A percentile compares a stretch with the other conserved stretches of the same genome.
These are phyloP conservation scores for Tenebrosternarchus preto DNA, from an alignment of 2,113 vertebrate genomes.

Conservation along the genomic window DNA sequence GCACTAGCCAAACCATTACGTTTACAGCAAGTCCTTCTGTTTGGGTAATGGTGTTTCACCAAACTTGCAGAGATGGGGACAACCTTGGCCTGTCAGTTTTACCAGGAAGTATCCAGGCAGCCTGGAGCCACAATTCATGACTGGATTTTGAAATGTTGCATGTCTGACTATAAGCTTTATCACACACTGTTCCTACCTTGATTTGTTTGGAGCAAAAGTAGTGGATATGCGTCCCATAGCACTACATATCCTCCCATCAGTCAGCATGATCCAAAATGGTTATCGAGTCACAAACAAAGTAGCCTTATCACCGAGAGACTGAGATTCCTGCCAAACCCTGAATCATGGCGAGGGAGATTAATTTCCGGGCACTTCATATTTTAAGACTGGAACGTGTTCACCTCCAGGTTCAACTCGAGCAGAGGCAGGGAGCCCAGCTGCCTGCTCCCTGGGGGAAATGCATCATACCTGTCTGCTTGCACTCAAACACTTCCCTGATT, in stretches of 20 bases:
- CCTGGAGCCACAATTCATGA: not conserved
- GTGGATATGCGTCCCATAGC: not conserved
- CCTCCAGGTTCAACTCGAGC: slow-evolving; percentile 2
- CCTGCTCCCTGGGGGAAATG: not conserved
- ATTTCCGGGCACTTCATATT: not conserved
- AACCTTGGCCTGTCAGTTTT: not conserved
- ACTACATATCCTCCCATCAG: not conserved
- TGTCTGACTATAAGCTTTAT: not conserved
- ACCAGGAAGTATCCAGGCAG: not conserved
- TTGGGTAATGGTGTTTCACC: not conserved
- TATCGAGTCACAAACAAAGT: not conserved
- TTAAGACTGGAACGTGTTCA: not conserved
- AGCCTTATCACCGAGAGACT: not conserved
- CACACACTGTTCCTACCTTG: not conserved
- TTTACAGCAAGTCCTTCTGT: not conserved
- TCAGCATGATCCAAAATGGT: not conserved
- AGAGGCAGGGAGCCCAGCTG: not conserved
- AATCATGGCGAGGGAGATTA: not conserved
- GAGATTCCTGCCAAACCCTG: slow-evolving; percentile 10
- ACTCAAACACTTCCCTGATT: not conserved
- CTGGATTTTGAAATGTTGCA: not conserved
- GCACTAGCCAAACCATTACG: not conserved
- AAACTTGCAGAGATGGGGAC: not conserved
- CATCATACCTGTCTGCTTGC: not conserved
- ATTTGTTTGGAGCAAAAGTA: not conserved